Conservation (phyloP, 2,797 vertebrate genomes). For the Cygnus olor region DNA sequence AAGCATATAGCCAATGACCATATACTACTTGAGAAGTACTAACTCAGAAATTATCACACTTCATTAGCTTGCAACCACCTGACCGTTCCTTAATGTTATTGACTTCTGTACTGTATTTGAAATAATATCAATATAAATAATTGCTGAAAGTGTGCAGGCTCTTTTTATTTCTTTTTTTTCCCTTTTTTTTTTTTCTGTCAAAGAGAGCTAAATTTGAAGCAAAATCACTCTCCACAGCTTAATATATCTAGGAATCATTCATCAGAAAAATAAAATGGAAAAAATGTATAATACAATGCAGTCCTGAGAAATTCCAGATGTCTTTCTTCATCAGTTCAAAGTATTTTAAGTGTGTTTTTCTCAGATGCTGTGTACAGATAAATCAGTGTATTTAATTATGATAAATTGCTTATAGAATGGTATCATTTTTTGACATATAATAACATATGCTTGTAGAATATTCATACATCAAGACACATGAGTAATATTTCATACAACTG, state of each 20-base stretch:
- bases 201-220: not conserved
- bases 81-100: not conserved
- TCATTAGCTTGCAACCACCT: not conserved
- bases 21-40: not conserved
- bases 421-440: not conserved
- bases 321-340: slow-evolving; percentile 3
- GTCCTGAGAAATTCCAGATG: not conserved
- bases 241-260: not conserved
- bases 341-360: slow-evolving; percentile 22
- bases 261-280: slow-evolving; percentile 31
- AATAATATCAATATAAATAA: not conserved
- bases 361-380: slow-evolving; percentile 11
- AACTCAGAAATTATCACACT: not conserved
- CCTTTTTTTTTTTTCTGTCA: not conserved
- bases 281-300: not conserved
- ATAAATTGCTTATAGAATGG: not conserved
- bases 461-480: rapidly evolving
- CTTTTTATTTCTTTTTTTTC: not conserved
- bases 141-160: not conserved
- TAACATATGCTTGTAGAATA: not conserved
- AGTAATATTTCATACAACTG: not conserved
- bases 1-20: not conserved
- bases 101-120: not conserved
- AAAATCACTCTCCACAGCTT: not conserved
- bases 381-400: not conserved